phyloP scores from a whole-genome alignment of 2,888 invertebrate genomes.

The Frankliniella fusca region DNA sequence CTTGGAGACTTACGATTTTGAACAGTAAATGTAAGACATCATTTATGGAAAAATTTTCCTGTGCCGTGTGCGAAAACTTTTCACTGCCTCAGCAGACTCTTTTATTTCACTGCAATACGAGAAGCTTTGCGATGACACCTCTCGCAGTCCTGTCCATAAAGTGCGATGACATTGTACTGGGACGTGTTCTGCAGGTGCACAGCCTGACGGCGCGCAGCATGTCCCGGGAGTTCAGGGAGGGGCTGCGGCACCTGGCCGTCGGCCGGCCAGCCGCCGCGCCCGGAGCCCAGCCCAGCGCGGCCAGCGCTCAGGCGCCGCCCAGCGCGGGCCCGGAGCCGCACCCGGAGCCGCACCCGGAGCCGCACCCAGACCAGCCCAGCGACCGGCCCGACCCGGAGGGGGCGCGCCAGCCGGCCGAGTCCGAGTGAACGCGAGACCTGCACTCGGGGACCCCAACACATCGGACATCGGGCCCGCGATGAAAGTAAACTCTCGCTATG shows the following conservation, averaged over 20 bases:
- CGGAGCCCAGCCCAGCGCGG: background rate
- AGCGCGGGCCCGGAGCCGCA: background rate
- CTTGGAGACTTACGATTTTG: no score
- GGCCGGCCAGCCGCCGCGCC: background rate
- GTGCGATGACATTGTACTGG: no score
- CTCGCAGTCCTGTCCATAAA: background rate
- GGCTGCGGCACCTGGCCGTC: slow-evolving; percentile 49
- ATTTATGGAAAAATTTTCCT: no score
- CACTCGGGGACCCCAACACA: background rate
- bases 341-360: background rate
- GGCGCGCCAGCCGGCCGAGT: slow-evolving; percentile 1
- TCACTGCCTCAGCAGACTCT: background rate
- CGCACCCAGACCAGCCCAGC: background rate
- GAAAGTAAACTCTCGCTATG: background rate
- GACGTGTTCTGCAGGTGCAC: slow-evolving; percentile 51
- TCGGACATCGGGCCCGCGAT: background rate
- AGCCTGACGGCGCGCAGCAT: slow-evolving; percentile 77
- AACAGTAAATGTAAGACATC: no score
- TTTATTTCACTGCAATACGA: background rate
- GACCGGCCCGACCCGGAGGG: slow-evolving; percentile 15
- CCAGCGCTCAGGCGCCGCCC: background rate
- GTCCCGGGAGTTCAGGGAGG: slow-evolving; percentile 69
- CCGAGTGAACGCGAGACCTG: background rate
- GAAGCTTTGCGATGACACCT: no score
- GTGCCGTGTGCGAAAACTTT: no score